Percentiles rank a stretch among this genome's conserved stretches.
phyloP scores from a whole-genome alignment of 2,113 vertebrate genomes.

The Chionodraco myersi region DNA sequence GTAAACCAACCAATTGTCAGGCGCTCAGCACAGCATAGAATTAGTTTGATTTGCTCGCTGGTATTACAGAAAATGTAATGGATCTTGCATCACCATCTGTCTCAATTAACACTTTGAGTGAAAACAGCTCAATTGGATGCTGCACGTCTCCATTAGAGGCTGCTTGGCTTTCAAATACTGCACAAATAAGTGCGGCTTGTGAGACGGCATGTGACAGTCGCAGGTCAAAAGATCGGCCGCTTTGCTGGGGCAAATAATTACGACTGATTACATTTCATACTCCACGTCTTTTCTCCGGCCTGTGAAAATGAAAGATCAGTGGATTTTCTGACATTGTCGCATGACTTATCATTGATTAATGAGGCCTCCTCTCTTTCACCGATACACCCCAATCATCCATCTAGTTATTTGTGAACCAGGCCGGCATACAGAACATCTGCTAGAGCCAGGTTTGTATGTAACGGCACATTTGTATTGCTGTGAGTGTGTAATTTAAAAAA shows the following conservation, averaged over 20 bases:
- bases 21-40: slow-evolving; percentile 53
- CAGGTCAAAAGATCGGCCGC: slow-evolving; percentile 60
- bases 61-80: slow-evolving; percentile 69
- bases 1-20: slow-evolving; percentile 43
- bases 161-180: slow-evolving; percentile 57
- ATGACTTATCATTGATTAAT: slow-evolving; percentile 58
- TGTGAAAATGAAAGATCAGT: slow-evolving; percentile 55
- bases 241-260: slow-evolving; percentile 57
- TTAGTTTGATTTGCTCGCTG: slow-evolving; percentile 68
- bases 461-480: slow-evolving; percentile 16
- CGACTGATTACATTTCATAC: slow-evolving; percentile 62
- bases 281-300: slow-evolving; percentile 44
- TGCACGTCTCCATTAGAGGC: slow-evolving; percentile 59
- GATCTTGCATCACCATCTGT: slow-evolving; percentile 75
- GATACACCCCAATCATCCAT: slow-evolving; percentile 48
- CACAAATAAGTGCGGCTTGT: slow-evolving; percentile 43
- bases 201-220: slow-evolving; percentile 66
- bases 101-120: slow-evolving; percentile 75
- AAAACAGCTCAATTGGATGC: slow-evolving; percentile 65
- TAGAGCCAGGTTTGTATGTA: slow-evolving; percentile 6
- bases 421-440: slow-evolving; percentile 32
- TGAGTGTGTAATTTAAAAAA: slow-evolving; percentile 27
- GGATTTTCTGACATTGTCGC: slow-evolving; percentile 44
- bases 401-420: slow-evolving; percentile 45
- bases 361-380: slow-evolving; percentile 37